These are phyloP conservation scores for Mamestra brassicae DNA, from an alignment of 2,888 invertebrate genomes.

Conservation along the genomic window DNA sequence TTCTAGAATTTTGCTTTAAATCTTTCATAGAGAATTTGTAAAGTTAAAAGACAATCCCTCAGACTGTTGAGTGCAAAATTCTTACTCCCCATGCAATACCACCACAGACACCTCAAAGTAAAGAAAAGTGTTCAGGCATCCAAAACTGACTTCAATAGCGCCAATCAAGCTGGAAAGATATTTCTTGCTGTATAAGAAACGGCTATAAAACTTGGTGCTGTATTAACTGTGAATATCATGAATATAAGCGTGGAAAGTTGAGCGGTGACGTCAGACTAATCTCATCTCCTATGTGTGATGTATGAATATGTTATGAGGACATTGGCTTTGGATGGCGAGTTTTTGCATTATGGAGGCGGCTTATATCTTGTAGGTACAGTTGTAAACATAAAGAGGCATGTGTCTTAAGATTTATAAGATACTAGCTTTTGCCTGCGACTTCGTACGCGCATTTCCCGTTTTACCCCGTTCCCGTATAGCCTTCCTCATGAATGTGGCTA, in stretches of 20 bases:
- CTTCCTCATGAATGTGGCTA: too few species aligned
- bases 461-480: too few species aligned
- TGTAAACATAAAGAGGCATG: constrained; percentile 9
- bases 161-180: constrained; percentile 30
- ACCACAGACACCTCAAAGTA: not conserved
- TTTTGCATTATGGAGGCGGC: constrained; percentile 10
- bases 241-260: constrained; percentile 73
- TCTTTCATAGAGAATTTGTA: not conserved
- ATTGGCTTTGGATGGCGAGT: constrained; percentile 57
- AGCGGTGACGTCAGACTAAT: constrained; percentile 71
- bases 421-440: too few species aligned
- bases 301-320: constrained; percentile 71
- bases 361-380: not conserved
- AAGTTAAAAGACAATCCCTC: not conserved
- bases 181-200: constrained; percentile 39
- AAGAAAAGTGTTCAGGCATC: constrained; percentile 21
- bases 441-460: too few species aligned
- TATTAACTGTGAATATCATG: constrained; percentile 64
- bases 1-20: not conserved
- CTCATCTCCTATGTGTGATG: constrained; percentile 72
- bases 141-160: constrained; percentile 25
- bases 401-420: not conserved
- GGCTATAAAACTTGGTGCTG: constrained; percentile 46
- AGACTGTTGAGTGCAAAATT: constrained; percentile 2
- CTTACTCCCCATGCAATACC: too few species aligned